Conservation (phyloP, 1,140 invertebrate species). For the Drosophila saltans region DNA sequence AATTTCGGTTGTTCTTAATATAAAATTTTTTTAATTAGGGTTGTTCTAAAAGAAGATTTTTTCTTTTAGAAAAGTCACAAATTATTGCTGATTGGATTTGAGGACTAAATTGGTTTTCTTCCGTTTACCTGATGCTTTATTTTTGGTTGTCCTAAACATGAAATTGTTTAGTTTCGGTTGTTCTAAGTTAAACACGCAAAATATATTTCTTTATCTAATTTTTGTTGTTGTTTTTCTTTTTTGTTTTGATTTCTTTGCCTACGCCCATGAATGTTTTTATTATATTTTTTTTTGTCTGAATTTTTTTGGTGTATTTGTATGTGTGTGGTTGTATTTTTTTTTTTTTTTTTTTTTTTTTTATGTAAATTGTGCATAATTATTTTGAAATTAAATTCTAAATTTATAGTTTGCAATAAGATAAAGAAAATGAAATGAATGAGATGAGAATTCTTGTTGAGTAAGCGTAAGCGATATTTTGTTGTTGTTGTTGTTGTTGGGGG, state of each 20-base stretch:
- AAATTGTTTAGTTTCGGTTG: no score
- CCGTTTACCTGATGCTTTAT: no score
- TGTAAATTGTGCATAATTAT: slow-evolving; percentile 71
- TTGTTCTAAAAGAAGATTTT: no score
- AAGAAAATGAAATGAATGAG: slow-evolving; percentile 27
- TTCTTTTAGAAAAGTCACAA: no score
- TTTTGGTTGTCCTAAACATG: no score
- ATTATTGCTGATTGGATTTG: no score
- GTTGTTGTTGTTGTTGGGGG: slow-evolving; percentile 26
- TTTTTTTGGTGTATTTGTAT: slow-evolving; percentile 59
- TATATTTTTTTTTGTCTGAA: slow-evolving; percentile 24
- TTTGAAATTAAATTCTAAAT: slow-evolving; percentile 78
- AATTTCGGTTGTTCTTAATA: no score
- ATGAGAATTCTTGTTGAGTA: slow-evolving; percentile 12
- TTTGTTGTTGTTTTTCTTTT: no score
- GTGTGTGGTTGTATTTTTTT: not conserved
- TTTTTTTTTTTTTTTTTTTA: slow-evolving; percentile 1
- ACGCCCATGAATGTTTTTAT: slow-evolving; percentile 17
- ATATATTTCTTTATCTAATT: no score
- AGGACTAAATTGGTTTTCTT: no score
- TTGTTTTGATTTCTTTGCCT: not conserved
- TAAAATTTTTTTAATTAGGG: no score
- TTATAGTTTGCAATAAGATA: slow-evolving; percentile 73
- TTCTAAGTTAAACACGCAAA: no score
- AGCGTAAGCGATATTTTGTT: slow-evolving; percentile 14